A percentile compares a stretch with the other conserved stretches of the same genome.
phyloP scores from a whole-genome alignment of 2,888 invertebrate genomes.

The Perizoma affinitatum region DNA sequence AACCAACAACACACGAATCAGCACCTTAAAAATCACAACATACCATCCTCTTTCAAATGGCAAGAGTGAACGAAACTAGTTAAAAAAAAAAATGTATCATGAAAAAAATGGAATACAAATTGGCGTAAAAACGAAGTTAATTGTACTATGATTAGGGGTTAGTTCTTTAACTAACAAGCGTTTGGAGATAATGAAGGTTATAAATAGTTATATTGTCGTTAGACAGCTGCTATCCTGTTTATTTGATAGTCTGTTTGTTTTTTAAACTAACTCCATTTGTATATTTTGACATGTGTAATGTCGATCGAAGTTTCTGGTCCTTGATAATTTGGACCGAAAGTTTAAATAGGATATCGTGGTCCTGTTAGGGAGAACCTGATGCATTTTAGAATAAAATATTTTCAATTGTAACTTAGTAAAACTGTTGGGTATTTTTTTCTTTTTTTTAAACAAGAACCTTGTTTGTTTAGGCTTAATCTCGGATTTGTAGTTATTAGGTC shows the following conservation, averaged over 20 bases:
- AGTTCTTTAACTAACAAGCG: slow-evolving; percentile 76
- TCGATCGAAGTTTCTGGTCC: too few relatives aligned
- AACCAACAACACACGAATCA: slow-evolving; percentile 10
- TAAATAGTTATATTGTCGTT: slow-evolving; percentile 80
- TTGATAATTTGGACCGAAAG: too few relatives aligned
- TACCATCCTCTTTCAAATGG: slow-evolving; percentile 13
- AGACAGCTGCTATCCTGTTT: slow-evolving; percentile 64
- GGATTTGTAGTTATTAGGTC: too few relatives aligned
- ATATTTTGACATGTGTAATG: slow-evolving; percentile 63
- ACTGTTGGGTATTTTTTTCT: too few relatives aligned
- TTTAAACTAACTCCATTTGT: slow-evolving; percentile 36
- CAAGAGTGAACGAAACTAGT: slow-evolving; percentile 5
- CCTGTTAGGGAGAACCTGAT: too few relatives aligned
- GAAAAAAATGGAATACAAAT: slow-evolving; percentile 57
- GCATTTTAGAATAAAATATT: too few relatives aligned
- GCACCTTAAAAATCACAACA: neutral
- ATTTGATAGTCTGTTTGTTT: slow-evolving; percentile 67
- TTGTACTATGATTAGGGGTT: slow-evolving; percentile 81
- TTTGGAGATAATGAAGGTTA: slow-evolving; percentile 74
- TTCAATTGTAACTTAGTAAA: too few relatives aligned
- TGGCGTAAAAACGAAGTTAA: slow-evolving; percentile 82
- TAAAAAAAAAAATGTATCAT: slow-evolving; percentile 27
- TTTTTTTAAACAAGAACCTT: too few relatives aligned
- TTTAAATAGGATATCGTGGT: too few relatives aligned
- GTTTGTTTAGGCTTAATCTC: too few relatives aligned